Conservation (phyloP, 1,140 invertebrate species). For the Calosoma granatense region DNA sequence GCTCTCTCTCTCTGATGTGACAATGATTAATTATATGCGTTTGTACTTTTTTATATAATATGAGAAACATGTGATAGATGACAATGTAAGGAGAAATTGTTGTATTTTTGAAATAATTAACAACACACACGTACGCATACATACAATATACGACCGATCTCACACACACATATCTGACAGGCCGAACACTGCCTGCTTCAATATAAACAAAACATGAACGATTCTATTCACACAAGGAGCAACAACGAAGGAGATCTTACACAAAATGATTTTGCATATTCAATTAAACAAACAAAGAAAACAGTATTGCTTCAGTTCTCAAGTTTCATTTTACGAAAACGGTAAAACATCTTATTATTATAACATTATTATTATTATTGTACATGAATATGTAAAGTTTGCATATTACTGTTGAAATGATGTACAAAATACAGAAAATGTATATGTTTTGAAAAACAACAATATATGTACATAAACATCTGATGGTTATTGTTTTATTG, state of each 20-base stretch:
- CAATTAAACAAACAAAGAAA: not conserved
- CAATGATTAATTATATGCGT: too few relatives aligned
- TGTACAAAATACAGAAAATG: conserved; percentile 17
- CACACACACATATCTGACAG: not conserved
- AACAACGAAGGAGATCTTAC: not conserved
- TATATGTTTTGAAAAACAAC: conserved; percentile 16
- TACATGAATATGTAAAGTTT: conserved; percentile 9
- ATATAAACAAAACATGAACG: not conserved
- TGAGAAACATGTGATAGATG: not conserved
- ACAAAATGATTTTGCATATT: not conserved
- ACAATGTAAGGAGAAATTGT: not conserved
- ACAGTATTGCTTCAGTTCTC: not conserved
- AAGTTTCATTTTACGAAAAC: not conserved
- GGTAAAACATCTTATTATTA: not conserved
- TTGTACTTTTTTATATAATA: conserved; percentile 3
- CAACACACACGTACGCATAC: too few relatives aligned
- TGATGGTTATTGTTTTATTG: too few relatives aligned
- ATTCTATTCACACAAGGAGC: not conserved
- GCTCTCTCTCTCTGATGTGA: too few relatives aligned
- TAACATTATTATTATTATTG: not conserved
- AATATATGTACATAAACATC: conserved; percentile 24
- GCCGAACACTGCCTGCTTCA: not conserved
- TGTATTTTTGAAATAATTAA: not conserved
- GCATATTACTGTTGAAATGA: conserved; percentile 23
- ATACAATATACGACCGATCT: not conserved